Conservation (phyloP, 2,113 vertebrate genomes). For the Takifugu flavidus region DNA sequence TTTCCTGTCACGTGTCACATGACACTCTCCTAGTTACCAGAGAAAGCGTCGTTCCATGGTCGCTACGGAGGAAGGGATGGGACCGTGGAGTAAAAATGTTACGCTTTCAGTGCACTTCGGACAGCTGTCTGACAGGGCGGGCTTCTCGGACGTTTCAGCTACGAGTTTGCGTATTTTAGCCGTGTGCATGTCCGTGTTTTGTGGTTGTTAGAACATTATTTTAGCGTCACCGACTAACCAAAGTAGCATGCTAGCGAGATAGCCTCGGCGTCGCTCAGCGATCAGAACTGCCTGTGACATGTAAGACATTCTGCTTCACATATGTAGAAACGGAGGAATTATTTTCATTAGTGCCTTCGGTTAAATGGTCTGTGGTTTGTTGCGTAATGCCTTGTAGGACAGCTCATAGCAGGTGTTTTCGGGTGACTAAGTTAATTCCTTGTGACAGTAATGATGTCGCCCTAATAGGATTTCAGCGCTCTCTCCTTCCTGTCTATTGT, state of each 20-base stretch:
- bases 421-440: slow-evolving; percentile 59
- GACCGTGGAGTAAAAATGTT: neutral
- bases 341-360: neutral
- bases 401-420: slow-evolving; percentile 47
- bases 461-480: slow-evolving; percentile 74
- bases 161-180: slow-evolving; percentile 10
- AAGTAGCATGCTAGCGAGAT: slow-evolving; percentile 63
- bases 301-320: slow-evolving; percentile 26
- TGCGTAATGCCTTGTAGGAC: slow-evolving; percentile 10
- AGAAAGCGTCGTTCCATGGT: slow-evolving; percentile 67
- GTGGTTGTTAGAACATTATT: slow-evolving; percentile 5
- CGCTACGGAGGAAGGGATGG: slow-evolving; percentile 50
- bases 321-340: neutral
- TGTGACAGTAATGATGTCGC: slow-evolving; percentile 71
- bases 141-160: neutral
- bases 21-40: slow-evolving; percentile 67
- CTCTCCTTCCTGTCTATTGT: slow-evolving; percentile 49
- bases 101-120: slow-evolving; percentile 1
- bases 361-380: slow-evolving; percentile 7
- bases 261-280: slow-evolving; percentile 38
- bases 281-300: slow-evolving; percentile 47
- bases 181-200: neutral
- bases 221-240: slow-evolving; percentile 56
- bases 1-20: slow-evolving; percentile 52
- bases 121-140: slow-evolving; percentile 29